Evolutionary conservation across 2,888 invertebrate species (phyloP).

Genomic region (Cyrtodaria siliqua): DNA sequence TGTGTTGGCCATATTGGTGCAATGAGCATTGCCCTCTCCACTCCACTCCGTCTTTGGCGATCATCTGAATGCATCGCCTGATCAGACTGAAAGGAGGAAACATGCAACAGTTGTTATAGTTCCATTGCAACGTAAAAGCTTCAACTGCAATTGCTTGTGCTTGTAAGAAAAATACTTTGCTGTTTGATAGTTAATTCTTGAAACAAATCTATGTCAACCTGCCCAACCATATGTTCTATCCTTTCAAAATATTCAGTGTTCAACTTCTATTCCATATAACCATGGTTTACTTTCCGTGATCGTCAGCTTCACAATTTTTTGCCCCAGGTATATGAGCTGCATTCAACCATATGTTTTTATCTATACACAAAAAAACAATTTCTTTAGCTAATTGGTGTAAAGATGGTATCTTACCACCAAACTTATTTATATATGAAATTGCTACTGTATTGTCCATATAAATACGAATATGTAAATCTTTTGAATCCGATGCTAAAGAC

Average conservation of each 20-base stretch:
- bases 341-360: conserved; percentile 40
- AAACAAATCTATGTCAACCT: conserved; percentile 48
- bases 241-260: conserved; percentile 8
- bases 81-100: conserved; percentile 27
- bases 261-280: conserved; percentile 45
- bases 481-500: not conserved
- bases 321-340: conserved; percentile 43
- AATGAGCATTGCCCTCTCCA: not conserved
- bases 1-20: conserved; percentile 13
- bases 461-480: conserved; percentile 33
- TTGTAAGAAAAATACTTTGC: conserved; percentile 15
- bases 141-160: conserved; percentile 14
- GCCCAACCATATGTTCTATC: conserved; percentile 9
- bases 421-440: conserved; percentile 37
- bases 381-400: conserved; percentile 40
- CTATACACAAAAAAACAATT: conserved; percentile 46
- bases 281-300: conserved; percentile 20
- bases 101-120: conserved; percentile 5
- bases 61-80: not conserved
- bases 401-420: conserved; percentile 28
- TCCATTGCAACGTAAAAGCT: conserved; percentile 23
- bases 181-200: conserved; percentile 29
- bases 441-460: conserved; percentile 43
- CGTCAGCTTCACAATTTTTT: conserved; percentile 40
- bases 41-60: not conserved